Conservation (phyloP, 2,113 vertebrate genomes). For the Lophotis ruficrista region DNA sequence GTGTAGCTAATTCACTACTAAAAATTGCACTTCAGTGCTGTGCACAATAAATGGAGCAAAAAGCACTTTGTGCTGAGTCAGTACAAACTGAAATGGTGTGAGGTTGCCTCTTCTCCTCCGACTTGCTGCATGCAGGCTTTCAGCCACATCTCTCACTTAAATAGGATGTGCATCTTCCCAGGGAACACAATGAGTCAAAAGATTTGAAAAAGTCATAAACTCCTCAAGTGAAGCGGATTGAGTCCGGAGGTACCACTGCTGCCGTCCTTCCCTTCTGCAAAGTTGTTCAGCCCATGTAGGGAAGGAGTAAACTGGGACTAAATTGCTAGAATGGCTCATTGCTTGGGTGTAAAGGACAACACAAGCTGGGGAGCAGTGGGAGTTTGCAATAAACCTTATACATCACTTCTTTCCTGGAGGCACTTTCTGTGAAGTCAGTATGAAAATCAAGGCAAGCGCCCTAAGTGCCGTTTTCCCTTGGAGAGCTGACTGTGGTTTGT, state of each 20-base stretch:
- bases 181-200: rapidly evolving
- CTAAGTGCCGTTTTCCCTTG: background rate
- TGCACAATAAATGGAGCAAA: background rate
- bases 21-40: background rate
- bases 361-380: background rate
- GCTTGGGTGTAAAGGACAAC: background rate
- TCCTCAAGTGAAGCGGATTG: background rate
- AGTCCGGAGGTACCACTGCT: rapidly evolving
- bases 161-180: too few relatives aligned
- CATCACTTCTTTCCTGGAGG: background rate
- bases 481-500: background rate
- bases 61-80: background rate
- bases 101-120: background rate
- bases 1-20: rapidly evolving
- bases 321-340: rapidly evolving
- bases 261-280: background rate
- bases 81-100: background rate
- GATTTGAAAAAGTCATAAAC: background rate
- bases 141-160: background rate
- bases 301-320: background rate
- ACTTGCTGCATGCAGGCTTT: background rate
- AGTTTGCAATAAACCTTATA: background rate
- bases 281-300: rapidly evolving
- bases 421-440: background rate
- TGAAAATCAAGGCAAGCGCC: background rate